Evolutionary conservation across 1,140 invertebrate species (phyloP).

Genomic region (Temnothorax nylanderi): DNA sequence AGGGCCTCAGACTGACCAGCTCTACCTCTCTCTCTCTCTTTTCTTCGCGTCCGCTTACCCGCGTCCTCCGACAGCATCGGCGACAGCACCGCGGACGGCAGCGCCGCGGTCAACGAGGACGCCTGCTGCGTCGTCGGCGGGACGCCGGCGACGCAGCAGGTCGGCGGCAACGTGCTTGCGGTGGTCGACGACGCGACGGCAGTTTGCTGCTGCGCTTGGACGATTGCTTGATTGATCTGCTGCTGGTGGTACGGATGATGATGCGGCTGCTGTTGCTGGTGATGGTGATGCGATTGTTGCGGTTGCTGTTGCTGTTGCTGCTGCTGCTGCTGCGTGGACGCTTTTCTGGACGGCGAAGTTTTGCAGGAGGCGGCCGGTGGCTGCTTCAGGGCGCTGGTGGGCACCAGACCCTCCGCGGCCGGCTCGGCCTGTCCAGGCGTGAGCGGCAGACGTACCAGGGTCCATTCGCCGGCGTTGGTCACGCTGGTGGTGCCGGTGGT

Average conservation of each 20-base stretch:
- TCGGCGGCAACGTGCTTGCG: neutral
- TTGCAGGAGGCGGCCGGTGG: slow-evolving; percentile 87
- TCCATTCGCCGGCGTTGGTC: slow-evolving; percentile 82
- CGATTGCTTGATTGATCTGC: slow-evolving; percentile 50
- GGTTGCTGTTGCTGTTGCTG: slow-evolving; percentile 34
- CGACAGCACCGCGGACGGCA: slow-evolving; percentile 7
- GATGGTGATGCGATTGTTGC: slow-evolving; percentile 5
- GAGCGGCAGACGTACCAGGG: slow-evolving; percentile 84
- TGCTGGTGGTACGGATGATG: slow-evolving; percentile 52
- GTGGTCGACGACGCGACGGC: slow-evolving; percentile 7
- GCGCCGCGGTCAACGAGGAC: neutral
- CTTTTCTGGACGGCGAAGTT: slow-evolving; percentile 88
- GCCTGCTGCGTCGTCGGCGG: slow-evolving; percentile 35
- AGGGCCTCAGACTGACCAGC: too few relatives aligned
- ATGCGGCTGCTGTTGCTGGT: slow-evolving; percentile 25
- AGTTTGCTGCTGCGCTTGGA: slow-evolving; percentile 37
- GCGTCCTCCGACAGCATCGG: slow-evolving; percentile 42
- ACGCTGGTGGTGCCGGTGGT: slow-evolving; percentile 67
- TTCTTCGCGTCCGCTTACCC: slow-evolving; percentile 32
- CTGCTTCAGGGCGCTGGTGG: slow-evolving; percentile 93
- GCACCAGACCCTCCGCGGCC: slow-evolving; percentile 93
- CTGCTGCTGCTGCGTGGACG: slow-evolving; percentile 69
- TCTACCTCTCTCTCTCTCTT: too few relatives aligned
- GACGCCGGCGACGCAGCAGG: neutral
- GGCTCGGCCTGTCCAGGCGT: slow-evolving; percentile 86